phyloP scores from a whole-genome alignment of 2,113 vertebrate species.

The Porphyrio hochstetteri region DNA sequence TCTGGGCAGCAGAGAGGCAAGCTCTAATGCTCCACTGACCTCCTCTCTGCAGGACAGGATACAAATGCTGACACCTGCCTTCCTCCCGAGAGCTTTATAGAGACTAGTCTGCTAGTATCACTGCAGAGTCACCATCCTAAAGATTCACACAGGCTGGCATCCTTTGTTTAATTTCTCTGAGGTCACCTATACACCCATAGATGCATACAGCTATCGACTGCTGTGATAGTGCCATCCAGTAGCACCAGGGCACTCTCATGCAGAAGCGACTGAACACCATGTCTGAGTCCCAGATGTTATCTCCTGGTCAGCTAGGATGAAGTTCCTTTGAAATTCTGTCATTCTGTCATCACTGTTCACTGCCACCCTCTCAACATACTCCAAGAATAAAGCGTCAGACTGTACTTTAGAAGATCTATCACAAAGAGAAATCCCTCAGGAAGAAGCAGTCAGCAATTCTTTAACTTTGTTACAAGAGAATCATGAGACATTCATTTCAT shows the following conservation, averaged over 20 bases:
- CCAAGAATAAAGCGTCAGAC: neutral
- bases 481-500: neutral
- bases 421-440: neutral
- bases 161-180: neutral
- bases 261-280: neutral
- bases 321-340: constrained; percentile 37
- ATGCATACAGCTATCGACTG: neutral
- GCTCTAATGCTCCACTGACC: neutral
- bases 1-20: fast-evolving
- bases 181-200: neutral
- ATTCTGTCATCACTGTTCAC: neutral
- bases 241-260: neutral
- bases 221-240: neutral
- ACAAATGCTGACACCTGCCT: neutral
- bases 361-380: neutral
- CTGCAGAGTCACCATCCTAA: neutral
- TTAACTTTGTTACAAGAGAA: neutral
- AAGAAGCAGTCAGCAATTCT: neutral
- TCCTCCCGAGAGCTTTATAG: neutral
- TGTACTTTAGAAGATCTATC: neutral
- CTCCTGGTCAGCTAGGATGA: neutral
- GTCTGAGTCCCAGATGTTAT: neutral
- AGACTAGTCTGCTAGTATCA: neutral
- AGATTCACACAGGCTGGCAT: neutral
- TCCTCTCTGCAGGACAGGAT: neutral